phyloP scores from a whole-genome alignment of 2,797 vertebrate species.

The Sebastes hubbsi region DNA sequence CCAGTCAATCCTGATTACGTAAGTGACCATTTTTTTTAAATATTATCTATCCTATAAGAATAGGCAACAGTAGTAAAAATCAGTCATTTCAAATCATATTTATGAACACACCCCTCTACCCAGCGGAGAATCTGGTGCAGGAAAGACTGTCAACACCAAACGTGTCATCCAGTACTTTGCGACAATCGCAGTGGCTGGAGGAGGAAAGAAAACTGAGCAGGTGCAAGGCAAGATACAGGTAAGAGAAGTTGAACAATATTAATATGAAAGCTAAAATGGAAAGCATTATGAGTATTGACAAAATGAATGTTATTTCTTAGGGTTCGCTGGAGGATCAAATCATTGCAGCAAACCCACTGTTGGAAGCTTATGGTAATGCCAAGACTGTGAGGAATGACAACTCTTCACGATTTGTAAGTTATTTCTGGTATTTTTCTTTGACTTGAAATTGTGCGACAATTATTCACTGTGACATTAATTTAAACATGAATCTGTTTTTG shows the following conservation, averaged over 20 bases:
- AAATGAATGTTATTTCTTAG: slow-evolving; percentile 52
- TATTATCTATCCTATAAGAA: neutral
- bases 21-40: slow-evolving; percentile 53
- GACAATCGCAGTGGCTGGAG: slow-evolving; percentile 84
- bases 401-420: slow-evolving; percentile 88
- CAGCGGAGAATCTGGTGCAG: slow-evolving; percentile 91
- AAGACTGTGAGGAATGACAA: slow-evolving; percentile 93
- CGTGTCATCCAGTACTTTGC: slow-evolving; percentile 92
- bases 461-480: neutral
- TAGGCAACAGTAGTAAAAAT: neutral
- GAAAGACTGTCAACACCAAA: slow-evolving; percentile 93
- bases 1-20: slow-evolving; percentile 94
- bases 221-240: slow-evolving; percentile 86
- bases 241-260: neutral
- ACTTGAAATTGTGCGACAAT: slow-evolving; percentile 1
- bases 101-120: neutral
- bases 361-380: slow-evolving; percentile 90
- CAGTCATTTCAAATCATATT: neutral
- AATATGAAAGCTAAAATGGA: neutral
- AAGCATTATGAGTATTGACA: neutral
- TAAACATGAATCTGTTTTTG: neutral
- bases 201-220: slow-evolving; percentile 56
- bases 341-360: slow-evolving; percentile 85
- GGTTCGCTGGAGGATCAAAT: slow-evolving; percentile 86
- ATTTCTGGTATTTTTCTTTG: neutral